A percentile compares a stretch with the other conserved stretches of the same genome.
These are phyloP conservation scores for Acestrorhynchus altus DNA, from an alignment of 2,797 vertebrate species.

Conservation along the genomic window DNA sequence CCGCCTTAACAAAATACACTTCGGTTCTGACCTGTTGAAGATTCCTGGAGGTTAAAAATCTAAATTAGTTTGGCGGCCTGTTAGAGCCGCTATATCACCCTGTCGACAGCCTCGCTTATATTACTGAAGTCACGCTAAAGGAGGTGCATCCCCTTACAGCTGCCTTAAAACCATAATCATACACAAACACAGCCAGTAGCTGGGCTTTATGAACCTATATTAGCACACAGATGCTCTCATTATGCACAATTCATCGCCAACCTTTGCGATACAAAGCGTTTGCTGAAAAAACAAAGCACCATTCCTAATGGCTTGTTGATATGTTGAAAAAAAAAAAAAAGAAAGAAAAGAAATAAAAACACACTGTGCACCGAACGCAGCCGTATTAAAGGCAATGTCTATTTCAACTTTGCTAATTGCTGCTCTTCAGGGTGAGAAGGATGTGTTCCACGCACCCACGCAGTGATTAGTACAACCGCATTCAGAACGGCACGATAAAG, in stretches of 20 bases:
- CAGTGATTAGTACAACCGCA: constrained; percentile 49
- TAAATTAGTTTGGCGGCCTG: constrained; percentile 37
- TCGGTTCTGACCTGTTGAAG: constrained; percentile 34
- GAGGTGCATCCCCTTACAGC: constrained; percentile 24
- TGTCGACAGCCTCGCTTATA: neutral
- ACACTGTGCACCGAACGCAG: constrained; percentile 21
- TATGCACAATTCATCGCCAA: neutral
- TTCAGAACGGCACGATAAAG: constrained; percentile 44
- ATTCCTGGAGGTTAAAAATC: constrained; percentile 33
- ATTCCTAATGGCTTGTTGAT: neutral
- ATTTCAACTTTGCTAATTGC: constrained; percentile 52
- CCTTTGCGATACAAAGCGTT: neutral
- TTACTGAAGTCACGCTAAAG: neutral
- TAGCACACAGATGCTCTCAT: neutral
- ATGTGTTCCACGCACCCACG: constrained; percentile 49
- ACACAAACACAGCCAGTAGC: neutral
- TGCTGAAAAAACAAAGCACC: neutral
- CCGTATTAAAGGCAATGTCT: constrained; percentile 34
- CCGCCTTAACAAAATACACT: constrained; percentile 33
- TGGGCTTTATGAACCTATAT: neutral
- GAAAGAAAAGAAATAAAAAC: constrained; percentile 13
- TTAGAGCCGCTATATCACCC: constrained; percentile 21
- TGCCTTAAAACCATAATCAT: neutral
- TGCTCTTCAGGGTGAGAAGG: constrained; percentile 40
- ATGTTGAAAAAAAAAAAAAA: neutral